Evolutionary conservation across 2,797 vertebrate genomes (phyloP).

Genomic region (Podarcis siculus): DNA sequence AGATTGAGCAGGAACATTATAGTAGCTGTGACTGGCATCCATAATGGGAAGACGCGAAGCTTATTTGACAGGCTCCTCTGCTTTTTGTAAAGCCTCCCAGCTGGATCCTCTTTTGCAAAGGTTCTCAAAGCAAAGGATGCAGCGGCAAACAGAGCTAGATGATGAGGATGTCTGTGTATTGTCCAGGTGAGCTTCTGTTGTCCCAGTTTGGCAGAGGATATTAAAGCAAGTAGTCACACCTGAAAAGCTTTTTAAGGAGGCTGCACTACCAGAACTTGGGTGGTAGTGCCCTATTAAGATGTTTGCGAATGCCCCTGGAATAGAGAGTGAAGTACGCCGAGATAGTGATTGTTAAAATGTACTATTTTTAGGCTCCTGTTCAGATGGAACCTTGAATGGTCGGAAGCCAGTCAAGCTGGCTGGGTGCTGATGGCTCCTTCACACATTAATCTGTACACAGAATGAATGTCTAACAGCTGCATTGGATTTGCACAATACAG

Average conservation of each 20-base stretch:
- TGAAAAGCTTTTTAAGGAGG: neutral
- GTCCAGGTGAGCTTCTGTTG: neutral
- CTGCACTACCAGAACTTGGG: neutral
- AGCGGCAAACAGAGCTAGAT: neutral
- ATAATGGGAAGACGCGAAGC: neutral
- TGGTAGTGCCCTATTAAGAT: neutral
- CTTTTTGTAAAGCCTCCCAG: neutral
- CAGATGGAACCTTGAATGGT: neutral
- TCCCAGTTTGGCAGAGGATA: neutral
- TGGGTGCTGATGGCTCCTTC: neutral
- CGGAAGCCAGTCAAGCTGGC: neutral
- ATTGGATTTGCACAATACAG: neutral
- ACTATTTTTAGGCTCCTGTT: neutral
- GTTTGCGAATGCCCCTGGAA: neutral
- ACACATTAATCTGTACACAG: neutral
- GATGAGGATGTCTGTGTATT: no score
- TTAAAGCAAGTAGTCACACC: neutral
- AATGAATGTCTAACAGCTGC: neutral
- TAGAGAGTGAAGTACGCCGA: neutral
- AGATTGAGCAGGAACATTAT: no score
- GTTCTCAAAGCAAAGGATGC: neutral
- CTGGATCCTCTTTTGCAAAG: neutral
- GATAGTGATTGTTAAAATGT: neutral
- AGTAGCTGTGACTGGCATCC: neutral
- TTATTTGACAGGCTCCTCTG: neutral